Percentiles rank a stretch among this genome's conserved stretches.
Evolutionary conservation across 2,888 invertebrate genomes (phyloP).

Genomic region (Acanthosoma haemorrhoidale): DNA sequence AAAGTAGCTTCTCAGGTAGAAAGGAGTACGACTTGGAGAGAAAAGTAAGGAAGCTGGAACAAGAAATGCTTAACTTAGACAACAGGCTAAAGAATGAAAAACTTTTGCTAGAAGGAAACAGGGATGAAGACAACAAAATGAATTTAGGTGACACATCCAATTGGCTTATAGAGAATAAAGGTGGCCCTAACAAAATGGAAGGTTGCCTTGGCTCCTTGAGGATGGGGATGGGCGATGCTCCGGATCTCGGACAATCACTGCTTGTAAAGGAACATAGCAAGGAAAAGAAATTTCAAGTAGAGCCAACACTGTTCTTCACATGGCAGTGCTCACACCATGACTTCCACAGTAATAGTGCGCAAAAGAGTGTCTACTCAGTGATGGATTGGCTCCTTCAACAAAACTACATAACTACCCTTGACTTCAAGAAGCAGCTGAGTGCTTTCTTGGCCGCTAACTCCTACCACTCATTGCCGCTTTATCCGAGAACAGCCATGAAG

Average conservation of each 20-base stretch:
- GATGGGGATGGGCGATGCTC: neutral
- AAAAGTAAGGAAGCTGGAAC: neutral
- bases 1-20: neutral
- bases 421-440: neutral
- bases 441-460: neutral
- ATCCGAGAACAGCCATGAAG: no score
- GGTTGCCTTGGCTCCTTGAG: no score
- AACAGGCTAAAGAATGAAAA: neutral
- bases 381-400: neutral
- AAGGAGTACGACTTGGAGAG: neutral
- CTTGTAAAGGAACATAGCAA: neutral
- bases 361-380: neutral
- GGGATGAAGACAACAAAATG: neutral
- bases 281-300: neutral
- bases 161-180: no score
- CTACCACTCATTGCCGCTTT: no score
- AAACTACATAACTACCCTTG: neutral
- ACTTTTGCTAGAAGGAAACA: neutral
- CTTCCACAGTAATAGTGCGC: neutral
- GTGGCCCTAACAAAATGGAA: no score
- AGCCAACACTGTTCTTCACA: neutral
- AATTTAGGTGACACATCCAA: no score
- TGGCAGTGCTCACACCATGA: neutral
- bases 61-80: neutral
- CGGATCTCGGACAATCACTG: neutral